Evolutionary conservation across 2,888 invertebrate species (phyloP), one percentile per base, ranked within the genome.

Genomic region (Therioaphis trifolii): DNA sequence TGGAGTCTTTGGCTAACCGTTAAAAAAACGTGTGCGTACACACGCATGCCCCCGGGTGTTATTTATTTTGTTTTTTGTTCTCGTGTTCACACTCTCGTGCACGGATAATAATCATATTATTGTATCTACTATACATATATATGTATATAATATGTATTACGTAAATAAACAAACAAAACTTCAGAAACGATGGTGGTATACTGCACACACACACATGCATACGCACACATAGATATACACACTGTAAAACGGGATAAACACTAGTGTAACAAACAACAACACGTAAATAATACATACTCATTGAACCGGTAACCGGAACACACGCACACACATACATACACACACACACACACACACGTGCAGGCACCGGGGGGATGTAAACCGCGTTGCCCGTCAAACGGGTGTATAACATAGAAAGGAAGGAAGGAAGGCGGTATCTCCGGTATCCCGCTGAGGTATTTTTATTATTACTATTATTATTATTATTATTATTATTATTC

Each of bases 261-360:
- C 43, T 21, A 12, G 72, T 63, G 63, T 46, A 80, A 80, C 79
- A 71, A 80, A 80, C 79, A 80, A 71, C 71, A 80, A 69, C 69
- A 71, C 35, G 69, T 71, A 71, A 71, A 80, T 79, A 78, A 79
- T 79, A 69, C 55, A 58, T 43, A 82, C 46, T 82, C 80, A 49
- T 63, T 49, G 80, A 82, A 72, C 80, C 72, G 72, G 72, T 82
- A 82, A 80, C 80, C 80, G 80, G 80, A 82, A 82, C 72, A 82
- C 80, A 27, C 55, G 12, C 52, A 27, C 58, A 12, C 1, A 49
- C 49, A n/a, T n/a, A n/a, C n/a, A n/a, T n/a, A n/a, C n/a, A n/a
- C n/a, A n/a, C n/a, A n/a, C n/a, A 15, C 9, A 15, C 5, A 21
- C 55, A 21, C 55, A 21, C 18, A 21, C 58, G 58, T 46, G 11